A percentile compares a stretch with the other conserved stretches of the same genome.
phyloP scores from a whole-genome alignment of 2,888 invertebrate genomes.

The Sinhomidia bicolor region DNA sequence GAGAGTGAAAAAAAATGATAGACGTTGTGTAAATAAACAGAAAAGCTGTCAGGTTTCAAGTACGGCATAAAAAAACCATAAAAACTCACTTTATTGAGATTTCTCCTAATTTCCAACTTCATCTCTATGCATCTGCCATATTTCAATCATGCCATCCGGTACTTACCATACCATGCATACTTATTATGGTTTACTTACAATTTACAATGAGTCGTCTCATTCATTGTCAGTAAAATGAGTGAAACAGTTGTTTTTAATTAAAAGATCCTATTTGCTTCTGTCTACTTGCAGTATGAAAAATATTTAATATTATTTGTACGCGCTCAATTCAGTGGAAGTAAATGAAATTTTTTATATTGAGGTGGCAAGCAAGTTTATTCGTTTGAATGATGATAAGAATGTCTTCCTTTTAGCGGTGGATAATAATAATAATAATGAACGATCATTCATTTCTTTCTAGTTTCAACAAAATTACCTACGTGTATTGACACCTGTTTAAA shows the following conservation, averaged over 20 bases:
- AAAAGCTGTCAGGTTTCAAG: not conserved
- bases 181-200: too few relatives aligned
- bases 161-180: too few relatives aligned
- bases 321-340: too few relatives aligned
- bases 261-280: too few relatives aligned
- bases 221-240: too few relatives aligned
- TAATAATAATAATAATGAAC: too few relatives aligned
- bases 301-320: too few relatives aligned
- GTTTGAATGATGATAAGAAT: not conserved
- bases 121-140: not conserved
- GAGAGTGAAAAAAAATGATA: not conserved
- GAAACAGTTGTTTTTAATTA: too few relatives aligned
- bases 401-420: not conserved
- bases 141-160: too few relatives aligned
- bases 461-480: not conserved
- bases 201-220: too few relatives aligned
- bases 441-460: constrained; percentile 18
- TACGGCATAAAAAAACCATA: not conserved
- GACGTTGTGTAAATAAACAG: not conserved
- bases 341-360: not conserved
- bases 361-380: not conserved
- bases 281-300: too few relatives aligned
- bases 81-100: not conserved
- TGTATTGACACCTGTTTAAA: constrained; percentile 26
- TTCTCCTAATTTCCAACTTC: not conserved